These are phyloP conservation scores for Macroglossus sobrinus DNA, from an alignment of 2,113 vertebrate genomes.

Conservation along the genomic window DNA sequence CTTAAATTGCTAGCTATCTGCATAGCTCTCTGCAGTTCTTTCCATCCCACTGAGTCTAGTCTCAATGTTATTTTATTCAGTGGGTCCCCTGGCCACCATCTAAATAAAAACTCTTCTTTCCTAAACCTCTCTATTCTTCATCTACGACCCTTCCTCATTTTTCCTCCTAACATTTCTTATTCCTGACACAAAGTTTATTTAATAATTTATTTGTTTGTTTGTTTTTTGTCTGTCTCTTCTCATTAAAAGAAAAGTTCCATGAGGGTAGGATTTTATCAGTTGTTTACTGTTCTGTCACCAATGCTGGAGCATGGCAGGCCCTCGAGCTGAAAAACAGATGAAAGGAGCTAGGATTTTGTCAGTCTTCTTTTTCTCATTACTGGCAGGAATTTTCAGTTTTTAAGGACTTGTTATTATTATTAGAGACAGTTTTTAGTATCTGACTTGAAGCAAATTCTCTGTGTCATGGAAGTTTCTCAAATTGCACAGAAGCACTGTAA, in stretches of 20 bases:
- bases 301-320: not conserved
- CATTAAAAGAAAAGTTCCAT: not conserved
- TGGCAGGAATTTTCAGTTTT: not conserved
- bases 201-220: not conserved
- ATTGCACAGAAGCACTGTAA: not conserved
- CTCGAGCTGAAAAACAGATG: not conserved
- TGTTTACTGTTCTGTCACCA: not conserved
- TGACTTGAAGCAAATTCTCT: not conserved
- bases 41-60: not conserved
- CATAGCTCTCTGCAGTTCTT: not conserved
- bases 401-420: not conserved
- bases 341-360: not conserved
- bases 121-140: not conserved
- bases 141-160: not conserved
- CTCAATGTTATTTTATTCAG: not conserved
- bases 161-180: not conserved
- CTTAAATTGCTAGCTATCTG: too few species aligned
- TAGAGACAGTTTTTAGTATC: not conserved
- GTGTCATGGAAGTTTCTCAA: not conserved
- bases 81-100: not conserved
- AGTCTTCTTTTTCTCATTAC: not conserved
- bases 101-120: not conserved
- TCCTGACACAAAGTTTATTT: not conserved
- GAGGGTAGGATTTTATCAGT: not conserved
- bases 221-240: not conserved